Evolutionary conservation across 1,140 invertebrate species (phyloP), one percentile per base, ranked within the genome.

Genomic region (Drosophila parvula): DNA sequence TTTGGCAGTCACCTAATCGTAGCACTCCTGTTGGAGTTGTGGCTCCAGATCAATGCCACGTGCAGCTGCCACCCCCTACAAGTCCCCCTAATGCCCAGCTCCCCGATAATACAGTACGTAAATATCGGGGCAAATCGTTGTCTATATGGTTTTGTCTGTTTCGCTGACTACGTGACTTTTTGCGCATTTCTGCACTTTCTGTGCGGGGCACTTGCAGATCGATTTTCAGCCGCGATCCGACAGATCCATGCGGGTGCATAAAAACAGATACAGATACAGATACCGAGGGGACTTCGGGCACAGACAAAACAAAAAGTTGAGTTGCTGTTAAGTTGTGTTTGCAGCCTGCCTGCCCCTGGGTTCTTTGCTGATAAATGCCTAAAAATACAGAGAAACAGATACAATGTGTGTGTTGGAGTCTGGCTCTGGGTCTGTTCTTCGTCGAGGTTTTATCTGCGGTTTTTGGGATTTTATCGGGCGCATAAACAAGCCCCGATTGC

Each of bases 151-250:
- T 71, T 53, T 79, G 71, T 80, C 77, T 71, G 59, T 86, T 83
- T 69, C 47, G 80, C 84, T 86, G 61, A 68, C 77, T 89, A 88
- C 84, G 84, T 88, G 84, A 89, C 84, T 88, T 88, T 88, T 69
- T 82, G 51, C 65, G 61, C 64, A 60, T 79, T 86, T 86, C 76
- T 68, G 62, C 69, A 55, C 60, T 50, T 50, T 63, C 43, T 43
- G 73, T 58, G 70, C 60, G 59, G 18, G 18, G 53, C 32, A 59
- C 73, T 79, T 22, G 67, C 61, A 80, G 83, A 88, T 88, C 83
- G 77, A 83, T 89, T 86, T 86, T 77, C 83, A 83, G 79, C 38
- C 79, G 65, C 67, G 32, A 81, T 81, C 78, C 56, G 45, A 58
- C 68, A 68, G 58, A 76, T 76, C 64, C 75, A 78, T 78, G 75